Evolutionary conservation across 2,888 invertebrate species (phyloP).

Genomic region (Agrochola lota): DNA sequence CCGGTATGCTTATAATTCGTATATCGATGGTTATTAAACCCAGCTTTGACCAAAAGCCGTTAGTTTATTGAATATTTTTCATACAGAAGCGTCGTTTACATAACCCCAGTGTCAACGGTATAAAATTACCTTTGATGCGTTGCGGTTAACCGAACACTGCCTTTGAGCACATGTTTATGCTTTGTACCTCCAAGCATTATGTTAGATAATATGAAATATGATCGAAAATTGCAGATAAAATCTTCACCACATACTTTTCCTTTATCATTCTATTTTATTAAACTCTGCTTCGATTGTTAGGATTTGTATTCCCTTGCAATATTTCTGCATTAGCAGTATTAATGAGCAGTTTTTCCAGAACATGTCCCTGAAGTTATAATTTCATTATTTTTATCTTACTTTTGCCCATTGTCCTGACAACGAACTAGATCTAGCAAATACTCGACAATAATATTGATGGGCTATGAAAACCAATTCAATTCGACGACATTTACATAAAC

Average conservation of each 20-base stretch:
- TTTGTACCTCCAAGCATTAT: constrained; percentile 26
- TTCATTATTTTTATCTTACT: not conserved
- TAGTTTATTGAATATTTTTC: constrained; percentile 10
- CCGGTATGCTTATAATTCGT: too few species aligned
- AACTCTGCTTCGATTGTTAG: not conserved
- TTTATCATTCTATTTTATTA: not conserved
- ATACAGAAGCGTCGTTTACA: constrained; percentile 14
- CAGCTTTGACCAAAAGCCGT: not conserved
- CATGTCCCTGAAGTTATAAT: not conserved
- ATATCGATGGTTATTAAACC: too few species aligned
- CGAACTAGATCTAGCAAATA: not conserved
- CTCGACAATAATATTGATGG: not conserved
- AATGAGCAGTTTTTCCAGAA: not conserved
- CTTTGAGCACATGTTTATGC: constrained; percentile 39
- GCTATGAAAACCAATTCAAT: not conserved
- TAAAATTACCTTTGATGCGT: constrained; percentile 57
- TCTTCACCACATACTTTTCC: not conserved
- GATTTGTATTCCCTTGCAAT: not conserved
- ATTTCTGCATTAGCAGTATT: not conserved
- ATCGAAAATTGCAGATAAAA: not conserved
- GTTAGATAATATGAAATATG: constrained; percentile 23
- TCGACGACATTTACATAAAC: constrained; percentile 17
- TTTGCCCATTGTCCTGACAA: not conserved
- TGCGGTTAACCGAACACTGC: constrained; percentile 63
- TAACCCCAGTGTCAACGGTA: constrained; percentile 47